Percentiles rank a stretch among this genome's conserved stretches.
Evolutionary conservation across 2,113 vertebrate genomes (phyloP).

Genomic region (Leucopsar rothschildi): DNA sequence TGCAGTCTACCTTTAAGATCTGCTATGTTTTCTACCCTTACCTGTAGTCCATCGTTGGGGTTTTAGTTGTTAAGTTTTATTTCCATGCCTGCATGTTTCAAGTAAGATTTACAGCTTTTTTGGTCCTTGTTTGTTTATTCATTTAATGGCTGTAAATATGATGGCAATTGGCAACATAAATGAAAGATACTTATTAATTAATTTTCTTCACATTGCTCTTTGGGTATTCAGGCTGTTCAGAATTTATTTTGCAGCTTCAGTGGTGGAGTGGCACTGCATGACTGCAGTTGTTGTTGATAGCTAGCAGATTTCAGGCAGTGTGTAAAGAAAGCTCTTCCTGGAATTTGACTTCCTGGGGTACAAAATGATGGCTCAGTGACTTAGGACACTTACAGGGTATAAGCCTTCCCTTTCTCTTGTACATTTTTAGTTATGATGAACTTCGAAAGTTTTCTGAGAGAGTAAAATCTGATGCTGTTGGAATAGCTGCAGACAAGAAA

Average conservation of each 20-base stretch:
- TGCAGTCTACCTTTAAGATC: not conserved
- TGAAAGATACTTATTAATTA: not conserved
- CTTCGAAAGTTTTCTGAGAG: not conserved
- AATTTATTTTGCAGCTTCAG: not conserved
- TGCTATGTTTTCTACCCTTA: not conserved
- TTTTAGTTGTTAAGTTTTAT: not conserved
- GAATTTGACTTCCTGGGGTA: not conserved
- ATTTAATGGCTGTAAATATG: not conserved
- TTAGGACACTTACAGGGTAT: not conserved
- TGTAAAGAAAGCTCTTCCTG: not conserved
- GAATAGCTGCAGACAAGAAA: not conserved
- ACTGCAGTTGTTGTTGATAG: not conserved
- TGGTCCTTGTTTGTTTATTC: not conserved
- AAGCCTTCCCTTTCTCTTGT: not conserved
- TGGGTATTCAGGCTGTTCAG: not conserved
- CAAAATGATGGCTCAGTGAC: not conserved
- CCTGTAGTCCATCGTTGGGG: fast-evolving
- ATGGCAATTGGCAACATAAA: not conserved
- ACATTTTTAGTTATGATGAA: not conserved
- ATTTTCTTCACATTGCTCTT: not conserved
- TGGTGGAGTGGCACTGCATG: not conserved
- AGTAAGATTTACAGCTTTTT: not conserved
- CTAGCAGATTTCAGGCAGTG: not conserved
- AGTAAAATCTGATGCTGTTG: not conserved
- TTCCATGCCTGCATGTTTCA: not conserved